Evolutionary conservation across 1,140 invertebrate genomes (phyloP).

Genomic region (Cyphomyrmex costatus): DNA sequence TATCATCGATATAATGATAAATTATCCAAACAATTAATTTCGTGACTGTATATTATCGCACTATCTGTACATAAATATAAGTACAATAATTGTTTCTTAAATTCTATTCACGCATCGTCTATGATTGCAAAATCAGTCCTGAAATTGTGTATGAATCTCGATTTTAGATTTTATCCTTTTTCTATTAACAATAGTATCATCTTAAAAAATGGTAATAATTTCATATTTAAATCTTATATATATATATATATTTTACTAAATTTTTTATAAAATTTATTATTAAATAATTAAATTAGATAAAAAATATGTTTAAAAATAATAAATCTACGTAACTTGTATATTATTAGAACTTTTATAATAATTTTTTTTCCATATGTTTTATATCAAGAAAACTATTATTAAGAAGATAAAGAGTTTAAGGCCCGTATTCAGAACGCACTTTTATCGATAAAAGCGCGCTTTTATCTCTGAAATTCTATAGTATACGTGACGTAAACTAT

Average conservation of each 20-base stretch:
- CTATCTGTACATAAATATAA: not conserved
- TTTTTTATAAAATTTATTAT: not conserved
- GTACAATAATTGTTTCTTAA: not conserved
- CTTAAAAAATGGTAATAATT: not conserved
- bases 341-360: not conserved
- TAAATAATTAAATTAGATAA: not conserved
- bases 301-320: not conserved
- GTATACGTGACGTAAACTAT: too few relatives aligned
- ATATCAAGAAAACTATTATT: not conserved
- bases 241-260: too few relatives aligned
- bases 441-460: too few relatives aligned
- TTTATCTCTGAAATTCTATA: too few relatives aligned
- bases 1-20: too few relatives aligned
- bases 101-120: slow-evolving; percentile 65
- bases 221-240: not conserved
- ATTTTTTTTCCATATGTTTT: not conserved
- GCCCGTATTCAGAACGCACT: too few relatives aligned
- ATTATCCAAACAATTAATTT: too few relatives aligned
- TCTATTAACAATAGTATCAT: not conserved
- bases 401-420: not conserved
- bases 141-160: slow-evolving; percentile 56
- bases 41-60: not conserved
- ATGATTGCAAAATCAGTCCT: slow-evolving; percentile 68
- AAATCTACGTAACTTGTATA: not conserved
- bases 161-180: not conserved